Evolutionary conservation across 1,140 invertebrate genomes (phyloP).

Genomic region (Cherax destructor): DNA sequence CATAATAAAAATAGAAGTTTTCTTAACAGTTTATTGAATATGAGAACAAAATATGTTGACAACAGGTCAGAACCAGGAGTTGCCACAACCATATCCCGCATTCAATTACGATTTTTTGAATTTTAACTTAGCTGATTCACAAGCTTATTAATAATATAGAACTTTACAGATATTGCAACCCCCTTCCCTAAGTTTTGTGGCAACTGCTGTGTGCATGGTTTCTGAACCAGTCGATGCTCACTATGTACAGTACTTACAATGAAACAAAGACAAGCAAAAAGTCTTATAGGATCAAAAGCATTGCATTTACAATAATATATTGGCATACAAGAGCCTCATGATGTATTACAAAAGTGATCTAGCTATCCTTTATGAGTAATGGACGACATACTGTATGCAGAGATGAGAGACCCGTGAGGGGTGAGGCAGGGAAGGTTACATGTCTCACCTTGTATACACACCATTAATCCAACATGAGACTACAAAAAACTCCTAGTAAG

Average conservation of each 20-base stretch:
- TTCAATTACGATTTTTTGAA: constrained; percentile 6
- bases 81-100: constrained; percentile 31
- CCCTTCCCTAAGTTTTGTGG: not conserved
- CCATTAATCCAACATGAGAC: constrained; percentile 6
- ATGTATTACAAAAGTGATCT: constrained; percentile 68
- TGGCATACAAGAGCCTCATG: constrained; percentile 66
- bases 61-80: constrained; percentile 49
- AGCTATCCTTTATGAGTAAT: constrained; percentile 66
- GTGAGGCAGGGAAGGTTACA: constrained; percentile 28
- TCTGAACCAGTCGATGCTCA: constrained; percentile 21
- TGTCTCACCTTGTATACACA: not conserved
- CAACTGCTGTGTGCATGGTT: constrained; percentile 7
- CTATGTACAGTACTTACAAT: constrained; percentile 69
- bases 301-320: constrained; percentile 67
- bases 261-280: constrained; percentile 69
- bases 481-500: constrained; percentile 9
- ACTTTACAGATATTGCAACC: not conserved
- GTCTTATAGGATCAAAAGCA: constrained; percentile 60
- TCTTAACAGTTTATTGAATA: constrained; percentile 64
- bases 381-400: constrained; percentile 65
- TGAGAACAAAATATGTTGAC: constrained; percentile 65
- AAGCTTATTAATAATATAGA: not conserved
- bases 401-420: constrained; percentile 57
- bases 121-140: not conserved
- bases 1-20: not conserved